Evolutionary conservation across 2,888 invertebrate genomes (phyloP), one percentile per base, ranked within the genome.

Genomic region (Carcina quercana): DNA sequence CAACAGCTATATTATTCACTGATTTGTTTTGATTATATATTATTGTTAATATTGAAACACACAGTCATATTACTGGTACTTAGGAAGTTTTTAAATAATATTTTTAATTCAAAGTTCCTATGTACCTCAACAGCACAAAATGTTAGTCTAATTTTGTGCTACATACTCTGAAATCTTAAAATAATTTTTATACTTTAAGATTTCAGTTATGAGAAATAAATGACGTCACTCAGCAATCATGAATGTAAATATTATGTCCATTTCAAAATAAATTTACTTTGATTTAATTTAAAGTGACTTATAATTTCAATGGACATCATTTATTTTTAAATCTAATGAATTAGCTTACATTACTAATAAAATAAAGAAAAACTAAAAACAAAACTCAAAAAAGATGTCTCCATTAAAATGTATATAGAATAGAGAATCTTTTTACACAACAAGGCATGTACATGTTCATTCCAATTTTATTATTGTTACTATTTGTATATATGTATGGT

Each of bases 21-120:
- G 48, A 47, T 57, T 59, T 54, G 46, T 54, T 63, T 50, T 41
- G 34, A 44, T 44, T 42, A n/a, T n/a, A n/a, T n/a, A n/a, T 48
- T 43, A 33, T 37, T 55, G 67, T 76, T 68, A 71, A 65, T 71
- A 63, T 48, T 47, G n/a, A 47, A 61, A 75, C 72, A 76, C 72
- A 67, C 68, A 61, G 52, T 57, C 59, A 70, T 72, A 68, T n/a
- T n/a, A n/a, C n/a, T n/a, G n/a, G n/a, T n/a, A n/a, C n/a, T n/a
- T n/a, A n/a, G n/a, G n/a, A n/a, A n/a, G n/a, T n/a, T n/a, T n/a
- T n/a, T n/a, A n/a, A n/a, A n/a, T n/a, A n/a, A n/a, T n/a, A n/a
- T n/a, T n/a, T n/a, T n/a, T n/a, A n/a, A n/a, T n/a, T n/a, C n/a
- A n/a, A n/a, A n/a, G n/a, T n/a, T n/a, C n/a, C n/a, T n/a, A n/a